These are phyloP conservation scores for Nymphalis io DNA, from an alignment of 1,140 invertebrate species.

Conservation along the genomic window DNA sequence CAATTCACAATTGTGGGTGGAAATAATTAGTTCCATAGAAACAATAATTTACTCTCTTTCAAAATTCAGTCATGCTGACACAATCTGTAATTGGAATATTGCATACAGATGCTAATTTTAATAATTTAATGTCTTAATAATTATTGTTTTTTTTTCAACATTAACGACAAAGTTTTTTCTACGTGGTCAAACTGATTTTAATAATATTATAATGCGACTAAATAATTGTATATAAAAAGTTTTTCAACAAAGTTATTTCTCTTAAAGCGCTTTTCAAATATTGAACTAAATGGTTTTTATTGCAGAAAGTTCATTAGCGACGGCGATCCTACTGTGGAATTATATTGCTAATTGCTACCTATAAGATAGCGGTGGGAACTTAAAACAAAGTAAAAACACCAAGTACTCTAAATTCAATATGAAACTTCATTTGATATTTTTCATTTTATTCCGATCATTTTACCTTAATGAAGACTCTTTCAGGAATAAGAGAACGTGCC, in stretches of 20 bases:
- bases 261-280: conserved; percentile 1
- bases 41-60: no score
- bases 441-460: background rate
- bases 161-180: background rate
- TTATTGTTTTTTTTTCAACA: background rate
- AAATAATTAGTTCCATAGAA: no score
- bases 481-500: background rate
- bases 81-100: background rate
- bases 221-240: background rate
- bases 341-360: background rate
- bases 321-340: background rate
- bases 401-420: background rate
- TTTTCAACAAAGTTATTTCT: background rate
- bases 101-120: background rate
- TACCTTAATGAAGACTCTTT: background rate
- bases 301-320: conserved; percentile 8
- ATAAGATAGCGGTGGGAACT: background rate
- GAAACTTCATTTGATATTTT: conserved; percentile 3
- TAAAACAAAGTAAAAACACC: background rate
- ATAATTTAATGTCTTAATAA: background rate
- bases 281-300: conserved; percentile 5
- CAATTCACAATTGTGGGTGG: no score
- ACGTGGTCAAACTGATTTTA: background rate
- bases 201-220: background rate
- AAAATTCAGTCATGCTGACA: no score